These are phyloP conservation scores for Podarcis lilfordi DNA, from an alignment of 2,797 vertebrate genomes.

Conservation along the genomic window DNA sequence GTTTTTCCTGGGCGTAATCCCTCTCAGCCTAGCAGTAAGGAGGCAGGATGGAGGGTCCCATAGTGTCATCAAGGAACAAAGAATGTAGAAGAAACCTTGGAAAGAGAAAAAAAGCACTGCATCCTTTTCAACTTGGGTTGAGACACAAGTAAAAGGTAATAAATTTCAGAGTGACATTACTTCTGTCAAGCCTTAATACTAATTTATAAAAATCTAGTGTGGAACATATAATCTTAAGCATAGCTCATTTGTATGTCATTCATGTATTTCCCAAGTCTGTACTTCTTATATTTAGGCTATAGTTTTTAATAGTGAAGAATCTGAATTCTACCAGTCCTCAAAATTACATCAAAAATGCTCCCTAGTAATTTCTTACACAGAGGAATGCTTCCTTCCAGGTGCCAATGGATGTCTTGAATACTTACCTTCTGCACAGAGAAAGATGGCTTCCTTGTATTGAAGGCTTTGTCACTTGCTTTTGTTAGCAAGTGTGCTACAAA, in stretches of 20 bases:
- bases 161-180: background rate
- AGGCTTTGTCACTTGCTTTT: conserved; percentile 12
- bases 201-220: background rate
- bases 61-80: background rate
- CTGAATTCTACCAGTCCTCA: background rate
- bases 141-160: too few relatives aligned
- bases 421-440: conserved; percentile 13
- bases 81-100: background rate
- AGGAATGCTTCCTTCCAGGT: background rate
- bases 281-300: background rate
- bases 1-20: background rate
- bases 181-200: background rate
- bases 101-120: background rate
- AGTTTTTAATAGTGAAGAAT: background rate
- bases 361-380: too few relatives aligned
- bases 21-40: background rate
- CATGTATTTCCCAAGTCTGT: background rate
- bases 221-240: rapidly evolving
- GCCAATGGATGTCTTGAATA: background rate
- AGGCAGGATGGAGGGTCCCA: background rate
- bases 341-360: background rate
- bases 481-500: background rate
- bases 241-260: background rate
- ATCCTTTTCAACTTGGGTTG: background rate
- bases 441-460: background rate